These are phyloP conservation scores for Mus pahari DNA, from an alignment of 2,113 vertebrate species.

Conservation along the genomic window DNA sequence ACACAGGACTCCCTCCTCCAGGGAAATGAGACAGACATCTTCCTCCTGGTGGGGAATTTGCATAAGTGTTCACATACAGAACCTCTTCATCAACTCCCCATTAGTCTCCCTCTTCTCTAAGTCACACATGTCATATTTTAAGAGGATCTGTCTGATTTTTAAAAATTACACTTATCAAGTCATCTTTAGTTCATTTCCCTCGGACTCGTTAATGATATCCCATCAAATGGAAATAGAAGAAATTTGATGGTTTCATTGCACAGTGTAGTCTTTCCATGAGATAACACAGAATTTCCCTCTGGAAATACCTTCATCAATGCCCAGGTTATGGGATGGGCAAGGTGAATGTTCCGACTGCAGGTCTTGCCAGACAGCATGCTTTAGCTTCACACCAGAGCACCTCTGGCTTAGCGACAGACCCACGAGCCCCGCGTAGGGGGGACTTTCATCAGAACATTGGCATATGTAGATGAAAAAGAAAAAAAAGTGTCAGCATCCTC, in stretches of 20 bases:
- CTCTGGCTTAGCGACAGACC: background rate
- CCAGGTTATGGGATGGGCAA: background rate
- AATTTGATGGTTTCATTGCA: background rate
- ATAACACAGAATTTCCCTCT: background rate
- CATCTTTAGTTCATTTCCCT: constrained; percentile 21
- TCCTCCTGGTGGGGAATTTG: constrained; percentile 10
- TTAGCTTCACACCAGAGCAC: background rate
- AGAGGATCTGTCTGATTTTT: constrained; percentile 43
- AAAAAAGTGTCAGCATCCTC: background rate
- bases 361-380: background rate
- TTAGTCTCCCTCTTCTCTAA: constrained; percentile 31
- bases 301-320: background rate
- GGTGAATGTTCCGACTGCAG: background rate
- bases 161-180: constrained; percentile 35
- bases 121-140: constrained; percentile 33
- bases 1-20: background rate
- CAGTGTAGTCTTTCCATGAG: background rate
- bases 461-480: background rate
- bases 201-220: constrained; percentile 15
- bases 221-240: constrained; percentile 17
- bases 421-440: fast-evolving
- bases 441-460: background rate
- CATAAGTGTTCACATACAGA: background rate
- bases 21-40: constrained; percentile 12
- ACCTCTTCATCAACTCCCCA: background rate